Conservation (phyloP, 2,888 invertebrate genomes). For the Hemithea aestivaria region DNA sequence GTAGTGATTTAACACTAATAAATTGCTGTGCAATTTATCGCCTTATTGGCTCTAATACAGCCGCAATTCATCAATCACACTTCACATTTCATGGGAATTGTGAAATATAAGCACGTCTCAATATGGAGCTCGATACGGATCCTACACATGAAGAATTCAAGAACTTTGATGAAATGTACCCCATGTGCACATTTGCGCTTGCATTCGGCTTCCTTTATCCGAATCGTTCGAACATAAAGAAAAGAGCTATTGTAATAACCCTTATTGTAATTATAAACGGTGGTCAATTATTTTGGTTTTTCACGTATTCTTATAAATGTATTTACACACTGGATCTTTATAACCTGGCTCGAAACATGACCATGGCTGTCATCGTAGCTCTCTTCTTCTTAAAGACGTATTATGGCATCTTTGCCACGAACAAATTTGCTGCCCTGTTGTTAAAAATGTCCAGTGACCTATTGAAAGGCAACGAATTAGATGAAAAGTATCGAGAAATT, state of each 20-base stretch:
- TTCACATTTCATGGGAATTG: conserved; percentile 8
- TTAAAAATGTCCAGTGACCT: conserved; percentile 48
- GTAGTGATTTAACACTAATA: conserved; percentile 26
- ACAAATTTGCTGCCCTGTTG: conserved; percentile 41
- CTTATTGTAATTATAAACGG: conserved; percentile 34
- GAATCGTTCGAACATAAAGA: conserved; percentile 38
- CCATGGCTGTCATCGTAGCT: conserved; percentile 42
- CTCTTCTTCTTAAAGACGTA: conserved; percentile 56
- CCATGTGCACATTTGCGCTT: conserved; percentile 48
- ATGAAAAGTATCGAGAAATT: conserved; percentile 44
- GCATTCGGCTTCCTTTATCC: conserved; percentile 53
- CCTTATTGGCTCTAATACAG: conserved; percentile 27
- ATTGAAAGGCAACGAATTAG: conserved; percentile 44
- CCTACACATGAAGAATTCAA: conserved; percentile 36
- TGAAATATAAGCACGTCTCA: conserved; percentile 8
- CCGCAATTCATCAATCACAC: conserved; percentile 11
- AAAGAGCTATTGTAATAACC: conserved; percentile 30
- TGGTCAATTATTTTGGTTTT: conserved; percentile 49
- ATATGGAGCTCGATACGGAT: conserved; percentile 26
- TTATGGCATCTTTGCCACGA: conserved; percentile 42
- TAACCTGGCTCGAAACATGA: conserved; percentile 51
- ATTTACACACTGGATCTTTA: conserved; percentile 41
- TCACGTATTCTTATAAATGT: conserved; percentile 43
- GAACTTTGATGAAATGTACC: conserved; percentile 49
- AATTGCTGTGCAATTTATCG: conserved; percentile 34